phyloP scores from a whole-genome alignment of 2,888 invertebrate genomes.

The Sminthurinus aureus region DNA sequence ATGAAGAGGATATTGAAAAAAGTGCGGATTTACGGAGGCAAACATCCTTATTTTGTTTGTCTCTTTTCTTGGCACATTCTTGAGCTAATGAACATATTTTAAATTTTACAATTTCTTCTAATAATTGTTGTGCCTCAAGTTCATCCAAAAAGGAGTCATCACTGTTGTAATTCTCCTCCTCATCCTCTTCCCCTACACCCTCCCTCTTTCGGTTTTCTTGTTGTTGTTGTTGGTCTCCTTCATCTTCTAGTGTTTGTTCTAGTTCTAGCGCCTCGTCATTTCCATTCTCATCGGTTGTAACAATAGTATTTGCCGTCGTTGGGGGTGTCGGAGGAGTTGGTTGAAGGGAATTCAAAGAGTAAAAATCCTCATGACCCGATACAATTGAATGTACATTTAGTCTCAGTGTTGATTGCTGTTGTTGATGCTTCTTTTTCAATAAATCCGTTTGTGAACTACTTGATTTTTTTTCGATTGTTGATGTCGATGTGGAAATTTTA shows the following conservation, averaged over 20 bases:
- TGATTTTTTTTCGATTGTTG: too few species aligned
- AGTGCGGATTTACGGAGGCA: neutral
- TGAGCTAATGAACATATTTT: neutral
- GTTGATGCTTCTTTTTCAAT: too few species aligned
- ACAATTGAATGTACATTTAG: neutral
- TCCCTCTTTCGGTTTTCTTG: neutral
- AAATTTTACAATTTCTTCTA: slow-evolving; percentile 19
- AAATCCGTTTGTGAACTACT: too few species aligned
- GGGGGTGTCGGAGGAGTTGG: neutral
- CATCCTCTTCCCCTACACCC: neutral
- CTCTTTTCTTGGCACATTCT: neutral
- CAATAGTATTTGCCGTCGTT: neutral
- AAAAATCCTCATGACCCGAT: neutral
- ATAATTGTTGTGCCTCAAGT: neutral
- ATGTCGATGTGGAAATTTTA: too few species aligned
- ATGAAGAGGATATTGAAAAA: neutral
- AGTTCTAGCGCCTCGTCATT: neutral
- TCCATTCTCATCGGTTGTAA: neutral
- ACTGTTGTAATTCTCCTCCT: neutral
- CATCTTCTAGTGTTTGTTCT: neutral
- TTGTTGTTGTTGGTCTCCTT: neutral
- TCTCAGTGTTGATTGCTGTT: too few species aligned
- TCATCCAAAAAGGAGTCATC: neutral
- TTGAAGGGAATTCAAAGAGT: neutral
- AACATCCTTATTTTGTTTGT: neutral